Conservation (phyloP, 2,113 vertebrate genomes). For the Andinoacara biseriatus region DNA sequence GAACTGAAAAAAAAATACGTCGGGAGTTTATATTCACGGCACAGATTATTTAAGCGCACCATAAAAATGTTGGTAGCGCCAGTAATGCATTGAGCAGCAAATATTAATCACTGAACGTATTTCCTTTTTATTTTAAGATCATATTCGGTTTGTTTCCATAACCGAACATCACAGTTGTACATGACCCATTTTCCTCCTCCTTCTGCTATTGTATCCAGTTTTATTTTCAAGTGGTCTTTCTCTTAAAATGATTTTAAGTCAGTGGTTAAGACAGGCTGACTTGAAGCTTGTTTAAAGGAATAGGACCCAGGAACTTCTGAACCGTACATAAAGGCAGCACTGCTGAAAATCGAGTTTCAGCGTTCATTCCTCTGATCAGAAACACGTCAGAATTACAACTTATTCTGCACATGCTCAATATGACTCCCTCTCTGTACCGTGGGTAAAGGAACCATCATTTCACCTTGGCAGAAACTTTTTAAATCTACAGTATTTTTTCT, state of each 20-base stretch:
- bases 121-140: not conserved
- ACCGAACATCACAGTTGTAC: not conserved
- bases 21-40: too few relatives aligned
- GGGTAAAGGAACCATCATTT: not conserved
- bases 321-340: too few relatives aligned
- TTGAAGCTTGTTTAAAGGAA: not conserved
- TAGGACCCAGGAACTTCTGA: not conserved
- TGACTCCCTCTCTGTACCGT: too few relatives aligned
- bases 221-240: not conserved
- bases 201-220: not conserved
- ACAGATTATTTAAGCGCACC: not conserved
- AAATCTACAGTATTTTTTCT: not conserved
- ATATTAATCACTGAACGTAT: not conserved
- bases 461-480: not conserved
- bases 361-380: too few relatives aligned
- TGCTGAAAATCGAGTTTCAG: too few relatives aligned
- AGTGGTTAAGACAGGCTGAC: not conserved
- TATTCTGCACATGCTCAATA: too few relatives aligned
- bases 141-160: not conserved
- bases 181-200: not conserved
- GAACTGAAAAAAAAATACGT: not conserved
- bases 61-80: not conserved
- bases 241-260: not conserved
- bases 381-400: too few relatives aligned
- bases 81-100: not conserved